These are phyloP conservation scores for Ptilorrhoa leucosticta DNA, from an alignment of 2,113 vertebrate genomes.

Conservation along the genomic window DNA sequence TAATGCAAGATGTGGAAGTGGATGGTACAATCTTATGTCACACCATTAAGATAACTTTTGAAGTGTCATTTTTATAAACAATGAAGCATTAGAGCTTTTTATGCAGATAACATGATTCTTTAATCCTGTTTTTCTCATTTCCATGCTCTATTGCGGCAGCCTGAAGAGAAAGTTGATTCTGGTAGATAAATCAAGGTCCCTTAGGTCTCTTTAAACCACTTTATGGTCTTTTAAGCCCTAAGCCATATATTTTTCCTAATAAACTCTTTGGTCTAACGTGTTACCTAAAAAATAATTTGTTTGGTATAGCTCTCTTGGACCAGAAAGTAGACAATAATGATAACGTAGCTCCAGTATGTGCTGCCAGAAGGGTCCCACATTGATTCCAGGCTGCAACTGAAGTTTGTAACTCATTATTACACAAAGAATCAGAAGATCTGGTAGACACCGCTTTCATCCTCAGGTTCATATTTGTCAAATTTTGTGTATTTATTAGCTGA, in stretches of 20 bases:
- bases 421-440: background rate
- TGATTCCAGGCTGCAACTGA: background rate
- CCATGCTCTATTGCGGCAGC: background rate
- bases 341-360: background rate
- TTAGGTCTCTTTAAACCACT: constrained; percentile 40
- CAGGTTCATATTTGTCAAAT: background rate
- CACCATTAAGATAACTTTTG: background rate
- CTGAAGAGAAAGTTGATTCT: constrained; percentile 31
- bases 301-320: background rate
- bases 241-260: constrained; percentile 46
- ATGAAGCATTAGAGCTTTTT: background rate
- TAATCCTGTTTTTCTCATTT: constrained; percentile 48
- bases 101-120: constrained; percentile 7
- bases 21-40: background rate
- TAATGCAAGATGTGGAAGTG: background rate
- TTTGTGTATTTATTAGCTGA: background rate
- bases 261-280: constrained; percentile 28
- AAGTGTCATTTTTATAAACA: background rate
- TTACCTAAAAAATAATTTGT: constrained; percentile 42
- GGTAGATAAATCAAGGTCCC: constrained; percentile 46
- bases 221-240: constrained; percentile 34
- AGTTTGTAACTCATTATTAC: background rate
- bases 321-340: background rate
- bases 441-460: background rate
- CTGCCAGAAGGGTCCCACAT: background rate